Evolutionary conservation across 2,113 vertebrate genomes (phyloP).

Genomic region (Dipodomys stephensi): DNA sequence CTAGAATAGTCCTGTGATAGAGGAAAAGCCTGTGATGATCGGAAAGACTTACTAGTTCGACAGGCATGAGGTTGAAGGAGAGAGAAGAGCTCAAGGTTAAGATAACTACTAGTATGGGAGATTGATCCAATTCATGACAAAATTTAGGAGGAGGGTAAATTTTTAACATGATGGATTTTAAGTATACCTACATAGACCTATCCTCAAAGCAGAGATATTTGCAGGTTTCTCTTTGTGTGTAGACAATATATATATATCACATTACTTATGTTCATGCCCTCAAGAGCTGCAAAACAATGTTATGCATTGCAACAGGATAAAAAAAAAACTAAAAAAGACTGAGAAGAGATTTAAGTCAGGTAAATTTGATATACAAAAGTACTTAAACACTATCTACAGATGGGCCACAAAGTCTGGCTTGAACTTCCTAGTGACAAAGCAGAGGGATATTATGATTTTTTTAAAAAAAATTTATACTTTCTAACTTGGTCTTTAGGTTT

Average conservation of each 20-base stretch:
- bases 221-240: not conserved
- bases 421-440: not conserved
- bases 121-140: not conserved
- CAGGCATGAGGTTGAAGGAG: not conserved
- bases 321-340: conserved; percentile 9
- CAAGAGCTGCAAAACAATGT: not conserved
- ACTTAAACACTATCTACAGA: not conserved
- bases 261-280: not conserved
- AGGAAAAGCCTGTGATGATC: not conserved
- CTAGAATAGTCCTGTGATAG: not conserved
- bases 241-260: not conserved
- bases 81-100: not conserved
- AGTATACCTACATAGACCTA: not conserved
- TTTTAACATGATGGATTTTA: conserved; percentile 11
- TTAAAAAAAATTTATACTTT: not conserved
- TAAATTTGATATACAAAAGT: not conserved
- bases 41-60: not conserved
- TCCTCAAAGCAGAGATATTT: not conserved
- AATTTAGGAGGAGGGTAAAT: conserved; percentile 2
- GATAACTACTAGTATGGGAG: not conserved
- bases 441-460: not conserved
- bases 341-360: not conserved
- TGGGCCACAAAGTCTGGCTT: not conserved
- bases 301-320: not conserved
- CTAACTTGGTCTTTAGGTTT: not conserved